Evolutionary conservation across 2,888 invertebrate species (phyloP).

Genomic region (Protodeltote pygarga): DNA sequence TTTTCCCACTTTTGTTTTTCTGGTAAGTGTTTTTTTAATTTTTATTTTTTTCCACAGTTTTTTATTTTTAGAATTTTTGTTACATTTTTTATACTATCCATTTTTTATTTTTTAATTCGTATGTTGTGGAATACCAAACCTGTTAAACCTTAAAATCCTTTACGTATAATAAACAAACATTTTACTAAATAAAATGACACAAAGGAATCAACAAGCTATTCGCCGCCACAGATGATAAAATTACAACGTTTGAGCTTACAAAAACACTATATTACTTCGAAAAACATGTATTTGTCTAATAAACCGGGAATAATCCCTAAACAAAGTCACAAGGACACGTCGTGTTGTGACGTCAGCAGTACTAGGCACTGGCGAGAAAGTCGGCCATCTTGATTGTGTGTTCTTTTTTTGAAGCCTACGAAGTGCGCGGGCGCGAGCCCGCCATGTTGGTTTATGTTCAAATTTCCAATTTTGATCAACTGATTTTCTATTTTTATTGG

Average conservation of each 20-base stretch:
- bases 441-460: slow-evolving; percentile 68
- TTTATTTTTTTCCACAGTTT: slow-evolving; percentile 37
- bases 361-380: slow-evolving; percentile 84
- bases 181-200: slow-evolving; percentile 31
- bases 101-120: slow-evolving; percentile 12
- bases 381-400: slow-evolving; percentile 83
- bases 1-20: slow-evolving; percentile 67
- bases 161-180: slow-evolving; percentile 10
- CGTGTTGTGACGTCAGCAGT: slow-evolving; percentile 83
- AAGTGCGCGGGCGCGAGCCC: slow-evolving; percentile 75
- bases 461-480: slow-evolving; percentile 48
- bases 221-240: slow-evolving; percentile 19
- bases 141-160: neutral
- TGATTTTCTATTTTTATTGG: slow-evolving; percentile 1
- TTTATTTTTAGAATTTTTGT: slow-evolving; percentile 34
- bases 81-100: slow-evolving; percentile 17
- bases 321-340: slow-evolving; percentile 79
- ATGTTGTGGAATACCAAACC: neutral
- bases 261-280: slow-evolving; percentile 41
- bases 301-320: slow-evolving; percentile 65
- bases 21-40: slow-evolving; percentile 75
- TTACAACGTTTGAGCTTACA: slow-evolving; percentile 10
- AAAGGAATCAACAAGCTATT: slow-evolving; percentile 31
- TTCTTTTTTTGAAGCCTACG: slow-evolving; percentile 84
- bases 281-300: slow-evolving; percentile 54